Evolutionary conservation across 2,888 invertebrate genomes (phyloP), one percentile per base, ranked within the genome.

Genomic region (Euzetes globulus): DNA sequence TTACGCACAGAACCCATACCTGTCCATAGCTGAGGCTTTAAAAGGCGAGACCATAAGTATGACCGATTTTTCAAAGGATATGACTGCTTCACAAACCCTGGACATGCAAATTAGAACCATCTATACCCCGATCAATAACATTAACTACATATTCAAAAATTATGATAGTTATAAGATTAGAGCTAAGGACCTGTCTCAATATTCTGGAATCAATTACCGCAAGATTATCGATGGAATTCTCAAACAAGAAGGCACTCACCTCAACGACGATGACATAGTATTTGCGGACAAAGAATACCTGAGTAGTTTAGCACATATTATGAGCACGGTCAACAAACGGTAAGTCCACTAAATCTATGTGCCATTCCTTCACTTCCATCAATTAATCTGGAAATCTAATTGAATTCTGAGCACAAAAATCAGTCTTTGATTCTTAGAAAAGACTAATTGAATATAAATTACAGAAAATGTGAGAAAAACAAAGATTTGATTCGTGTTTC

Each of bases 211-310:
- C 15, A 19, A 68, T 68, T 45, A 13, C 13, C 11, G 19, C 15
- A 68, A 41, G 9, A 15, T 68, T 22, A 13, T 68, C 3, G n/a
- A 68, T 15, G 68, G 45, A 1, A 68, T 68, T 22, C 15, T 68
- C 2, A 45, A 37, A 22, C 6, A 41, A 17, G 45, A 68, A 13
- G 45, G 27, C 45, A 29, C 13, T 45, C 15, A 41, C 9, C 25
- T 55, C 19, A 27, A 71, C 11, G 45, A 70, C 45, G 25, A 71
- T 9, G 19, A 27, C 15, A 27, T 71, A 7, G 37, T 74, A 37
- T 37, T 74, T n/a, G 52, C 55, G 0, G 74, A 74, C 45, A 33
- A 17, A 29, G 71, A 71, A n/a, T 74, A 71, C 60, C 37, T 74
- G 11, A 55, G 33, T 4, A 5, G 52, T 29, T 55, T 71, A 25